Base-by-base conservation (phyloP, 2,797 vertebrate species). In the Cheirogaleus major region DNA sequence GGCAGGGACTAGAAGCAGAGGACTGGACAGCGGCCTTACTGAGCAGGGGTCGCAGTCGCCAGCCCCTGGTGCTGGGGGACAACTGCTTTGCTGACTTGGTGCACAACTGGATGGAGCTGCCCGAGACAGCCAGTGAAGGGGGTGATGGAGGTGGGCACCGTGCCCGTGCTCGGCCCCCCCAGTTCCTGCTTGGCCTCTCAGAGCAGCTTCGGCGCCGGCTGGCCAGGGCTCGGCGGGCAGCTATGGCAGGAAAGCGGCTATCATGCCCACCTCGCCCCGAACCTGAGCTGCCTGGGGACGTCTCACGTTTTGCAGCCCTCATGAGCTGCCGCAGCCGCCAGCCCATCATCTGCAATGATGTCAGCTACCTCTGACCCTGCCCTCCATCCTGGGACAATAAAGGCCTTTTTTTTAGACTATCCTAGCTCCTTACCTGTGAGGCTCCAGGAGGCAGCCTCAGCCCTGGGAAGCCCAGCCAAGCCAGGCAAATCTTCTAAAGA, bases 101-200 rank as follows among this genome's bases (percentile, higher is more conserved):
- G 88, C 99, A 99, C 98, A 99, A 99, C 97, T 99, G 99, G 99
- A 99, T 99, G 99, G 99, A 99, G 98, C 98, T 99, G 83, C 99
- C 99, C 0, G 99, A 99, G 85, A 98, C 98, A 83, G 99, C 98
- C 11, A 98, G 99, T 0, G 99, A 99, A 65, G 98, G 98, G 12
- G 97, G 98, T 0, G 96, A 98, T 70, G 97, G 98, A 22, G 98
- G 98, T 95, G 98, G 98, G 1, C 27, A 99, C 8, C 99, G 99
- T 10, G 98, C 99, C 87, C 98, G 99, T 41, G 99, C 99, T 88
- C 99, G 99, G 94, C 98, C 99, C 25, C 99, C 99, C 0, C 99
- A 99, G 96, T 99, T 99, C 98, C 97, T 99, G 96, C 99, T 99
- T 72, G 99, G 99, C 96, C 98, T 99, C 98, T 99, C 99, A 0